Conservation (phyloP, 2,113 vertebrate genomes). For the Poeciliopsis turrubarensis region DNA sequence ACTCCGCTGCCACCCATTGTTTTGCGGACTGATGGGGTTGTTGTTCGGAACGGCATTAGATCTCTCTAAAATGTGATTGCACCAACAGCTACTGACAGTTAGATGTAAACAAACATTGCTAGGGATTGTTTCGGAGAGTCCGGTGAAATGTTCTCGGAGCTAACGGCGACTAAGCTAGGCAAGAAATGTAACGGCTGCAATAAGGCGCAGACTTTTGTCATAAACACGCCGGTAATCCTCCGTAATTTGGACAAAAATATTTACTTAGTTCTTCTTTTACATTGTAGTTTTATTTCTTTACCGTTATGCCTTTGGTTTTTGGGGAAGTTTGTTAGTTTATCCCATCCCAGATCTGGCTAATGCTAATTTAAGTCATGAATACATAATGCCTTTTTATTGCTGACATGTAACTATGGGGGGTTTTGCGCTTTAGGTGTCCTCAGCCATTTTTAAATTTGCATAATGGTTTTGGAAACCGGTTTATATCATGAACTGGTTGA, state of each 20-base stretch:
- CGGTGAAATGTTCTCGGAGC: constrained; percentile 21
- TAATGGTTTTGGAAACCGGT: neutral
- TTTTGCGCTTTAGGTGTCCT: neutral
- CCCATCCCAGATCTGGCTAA: neutral
- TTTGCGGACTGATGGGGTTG: constrained; percentile 9
- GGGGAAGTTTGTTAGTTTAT: neutral
- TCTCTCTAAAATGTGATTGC: fast-evolving
- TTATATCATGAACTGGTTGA: neutral
- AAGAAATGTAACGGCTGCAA: constrained; percentile 27
- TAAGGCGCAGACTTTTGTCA: constrained; percentile 45
- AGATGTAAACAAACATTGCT: neutral
- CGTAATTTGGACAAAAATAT: neutral
- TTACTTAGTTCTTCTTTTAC: neutral
- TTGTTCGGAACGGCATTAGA: constrained; percentile 1
- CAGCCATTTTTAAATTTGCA: too few species aligned
- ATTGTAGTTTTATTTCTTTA: neutral
- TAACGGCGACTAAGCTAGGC: constrained; percentile 32
- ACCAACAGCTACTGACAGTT: neutral
- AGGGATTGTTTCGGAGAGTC: constrained; percentile 1
- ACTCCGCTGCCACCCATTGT: constrained; percentile 59
- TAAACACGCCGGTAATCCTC: constrained; percentile 22
- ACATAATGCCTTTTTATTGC: constrained; percentile 12
- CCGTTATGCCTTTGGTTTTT: neutral
- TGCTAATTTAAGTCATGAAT: constrained; percentile 27
- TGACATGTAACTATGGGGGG: neutral